Conservation (phyloP, 2,113 vertebrate genomes). For the Menura novaehollandiae region DNA sequence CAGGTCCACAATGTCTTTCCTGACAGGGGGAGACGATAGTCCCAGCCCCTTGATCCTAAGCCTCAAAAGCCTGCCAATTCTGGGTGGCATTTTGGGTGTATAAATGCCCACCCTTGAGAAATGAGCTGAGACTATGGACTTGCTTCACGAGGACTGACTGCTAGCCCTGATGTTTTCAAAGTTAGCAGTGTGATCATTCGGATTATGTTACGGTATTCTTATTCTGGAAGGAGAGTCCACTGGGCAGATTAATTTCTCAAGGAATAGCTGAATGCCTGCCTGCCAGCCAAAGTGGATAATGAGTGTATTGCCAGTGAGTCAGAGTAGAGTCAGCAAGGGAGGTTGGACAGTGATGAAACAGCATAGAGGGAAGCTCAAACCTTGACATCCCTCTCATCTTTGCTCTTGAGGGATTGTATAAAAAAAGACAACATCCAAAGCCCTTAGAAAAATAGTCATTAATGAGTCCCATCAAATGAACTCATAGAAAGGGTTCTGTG, state of each 20-base stretch:
- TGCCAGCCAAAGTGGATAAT: neutral
- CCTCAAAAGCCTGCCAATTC: neutral
- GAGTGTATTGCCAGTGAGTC: neutral
- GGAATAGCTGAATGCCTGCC: neutral
- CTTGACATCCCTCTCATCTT: neutral
- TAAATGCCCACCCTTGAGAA: neutral
- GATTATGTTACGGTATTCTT: neutral
- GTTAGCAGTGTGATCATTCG: neutral
- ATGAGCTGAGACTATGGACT: neutral
- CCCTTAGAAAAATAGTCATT: constrained; percentile 23
- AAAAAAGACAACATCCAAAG: constrained; percentile 21
- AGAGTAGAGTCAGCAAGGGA: neutral
- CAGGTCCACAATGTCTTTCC: neutral
- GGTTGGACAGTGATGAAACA: neutral
- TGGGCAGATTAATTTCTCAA: constrained; percentile 27
- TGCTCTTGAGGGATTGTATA: neutral
- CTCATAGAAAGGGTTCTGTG: neutral
- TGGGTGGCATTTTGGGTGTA: neutral
- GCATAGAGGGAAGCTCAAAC: neutral
- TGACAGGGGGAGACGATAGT: neutral
- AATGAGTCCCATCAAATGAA: constrained; percentile 4
- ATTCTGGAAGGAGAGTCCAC: neutral
- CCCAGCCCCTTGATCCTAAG: neutral
- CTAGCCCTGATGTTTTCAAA: neutral
- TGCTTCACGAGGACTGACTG: neutral